Base-by-base conservation (phyloP, 2,888 invertebrate genomes). In the Rhyacophila evoluta region DNA sequence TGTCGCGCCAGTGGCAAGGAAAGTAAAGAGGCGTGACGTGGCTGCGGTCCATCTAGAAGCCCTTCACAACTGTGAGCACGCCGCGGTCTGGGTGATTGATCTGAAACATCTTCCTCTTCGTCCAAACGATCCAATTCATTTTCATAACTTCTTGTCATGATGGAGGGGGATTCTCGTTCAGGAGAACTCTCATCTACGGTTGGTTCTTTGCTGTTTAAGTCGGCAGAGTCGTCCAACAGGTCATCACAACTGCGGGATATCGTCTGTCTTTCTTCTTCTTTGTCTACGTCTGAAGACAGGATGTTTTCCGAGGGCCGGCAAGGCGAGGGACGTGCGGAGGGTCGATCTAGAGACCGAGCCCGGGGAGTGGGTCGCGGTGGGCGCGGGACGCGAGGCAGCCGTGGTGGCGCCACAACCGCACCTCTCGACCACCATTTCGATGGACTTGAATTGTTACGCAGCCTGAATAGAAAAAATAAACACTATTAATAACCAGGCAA, bases 371-470 rank as follows among this genome's bases (percentile, higher is more conserved):
- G 87, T 81, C 86, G 86, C 15, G 86, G 85, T 85, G 85, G 87
- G 82, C 86, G 80, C 19, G 82, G 77, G 27, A 76, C 33, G 19
- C 76, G 72, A 27, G 74, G 76, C 29, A 82, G 33, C 37, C 79
- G 71, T 27, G 81, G 87, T 67, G 87, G 84, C 55, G 86, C 85
- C 77, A 83, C 83, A 74, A 83, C 81, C 39, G 83, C 83, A 81
- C 85, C 84, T 80, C 85, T 84, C 76, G 86, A 84, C 79, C 92
- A 91, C 84, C 91, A 90, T 83, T 91, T 89, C 84, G 91, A 91
- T 84, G 93, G 93, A 88, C 91, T 92, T 83, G 92, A 90, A 83
- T 93, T 91, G 87, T 93, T 92, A 85, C 91, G 91, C 87, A 91
- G 91, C 89, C 92, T 93, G 87, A 1, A 55, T 19, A 55, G 8